Evolutionary conservation across 2,888 invertebrate species (phyloP), one percentile per base, ranked within the genome.

Genomic region (Megalurothrips usitatus): DNA sequence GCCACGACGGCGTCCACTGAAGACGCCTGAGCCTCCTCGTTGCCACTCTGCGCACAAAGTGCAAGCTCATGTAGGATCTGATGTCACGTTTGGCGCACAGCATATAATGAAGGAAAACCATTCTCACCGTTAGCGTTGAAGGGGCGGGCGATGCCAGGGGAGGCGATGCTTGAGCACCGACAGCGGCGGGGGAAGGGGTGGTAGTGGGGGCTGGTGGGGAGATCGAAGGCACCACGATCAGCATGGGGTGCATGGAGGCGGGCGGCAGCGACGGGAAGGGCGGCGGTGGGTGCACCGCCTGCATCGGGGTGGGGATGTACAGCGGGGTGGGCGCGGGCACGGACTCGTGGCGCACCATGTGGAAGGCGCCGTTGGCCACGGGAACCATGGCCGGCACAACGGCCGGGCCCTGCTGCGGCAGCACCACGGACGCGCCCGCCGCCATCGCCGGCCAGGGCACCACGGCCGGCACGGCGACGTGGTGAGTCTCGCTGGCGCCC

Each of bases 221-320:
- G 19, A 58, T 14, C 19, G 58, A 19, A 6, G 68, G 68, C 68
- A n/a, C 26, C 68, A 26, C 68, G 68, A 75, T 26, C 26, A 75
- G 68, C 68, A 75, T 75, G 68, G 26, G 68, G 23, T 26, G 26
- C 2, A 26, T 26, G 68, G 23, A 23, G 68, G 26, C 9, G 68
- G 68, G 68, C 26, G 68, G 68, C 68, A 75, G 68, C 68, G 68
- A 75, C 23, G 68, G 68, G 68, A 75, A 75, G 68, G 8, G 26
- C 68, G 23, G 23, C 10, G 26, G 26, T 26, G 68, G 68, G 23
- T 26, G 68, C 23, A 26, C 12, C 23, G 68, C 68, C 23, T 75
- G 68, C 68, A 75, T 23, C 23, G 12, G 68, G 11, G 68, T 26
- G 23, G 68, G 68, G 8, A 75, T 75, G 68, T 75, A 75, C 11